phyloP scores from a whole-genome alignment of 2,113 vertebrate species.

The Entelurus aequoreus region DNA sequence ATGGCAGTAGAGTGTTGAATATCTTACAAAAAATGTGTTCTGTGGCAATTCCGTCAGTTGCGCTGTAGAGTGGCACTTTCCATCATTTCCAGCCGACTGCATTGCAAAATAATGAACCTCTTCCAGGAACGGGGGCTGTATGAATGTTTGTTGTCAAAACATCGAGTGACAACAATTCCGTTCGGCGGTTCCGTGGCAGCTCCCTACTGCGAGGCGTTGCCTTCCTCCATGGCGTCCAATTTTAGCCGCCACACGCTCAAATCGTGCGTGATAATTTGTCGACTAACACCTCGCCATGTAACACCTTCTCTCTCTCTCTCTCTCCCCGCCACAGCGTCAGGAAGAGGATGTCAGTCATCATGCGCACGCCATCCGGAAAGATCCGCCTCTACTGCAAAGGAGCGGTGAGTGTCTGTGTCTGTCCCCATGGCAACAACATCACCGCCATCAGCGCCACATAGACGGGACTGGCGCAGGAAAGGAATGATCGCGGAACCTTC shows the following conservation, averaged over 20 bases:
- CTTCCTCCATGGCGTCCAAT: slow-evolving; percentile 19
- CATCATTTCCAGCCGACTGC: no score
- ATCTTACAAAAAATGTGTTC: no score
- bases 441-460: slow-evolving; percentile 6
- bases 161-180: no score
- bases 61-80: no score
- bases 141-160: background rate
- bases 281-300: slow-evolving; percentile 23
- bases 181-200: background rate
- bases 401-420: slow-evolving; percentile 84
- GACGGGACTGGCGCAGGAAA: background rate
- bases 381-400: slow-evolving; percentile 99
- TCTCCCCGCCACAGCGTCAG: slow-evolving; percentile 71
- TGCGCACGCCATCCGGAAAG: slow-evolving; percentile 92
- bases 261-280: slow-evolving; percentile 27
- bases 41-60: no score
- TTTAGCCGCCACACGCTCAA: slow-evolving; percentile 25
- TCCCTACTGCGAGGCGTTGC: slow-evolving; percentile 4
- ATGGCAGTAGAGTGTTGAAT: no score
- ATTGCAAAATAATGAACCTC: no score
- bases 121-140: no score
- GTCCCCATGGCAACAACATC: slow-evolving; percentile 65
- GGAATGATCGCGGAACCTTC: slow-evolving; percentile 14
- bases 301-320: slow-evolving; percentile 19
- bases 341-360: slow-evolving; percentile 98